Base-by-base conservation (phyloP, 2,797 vertebrate genomes). In the Leucoraja ocellata region DNA sequence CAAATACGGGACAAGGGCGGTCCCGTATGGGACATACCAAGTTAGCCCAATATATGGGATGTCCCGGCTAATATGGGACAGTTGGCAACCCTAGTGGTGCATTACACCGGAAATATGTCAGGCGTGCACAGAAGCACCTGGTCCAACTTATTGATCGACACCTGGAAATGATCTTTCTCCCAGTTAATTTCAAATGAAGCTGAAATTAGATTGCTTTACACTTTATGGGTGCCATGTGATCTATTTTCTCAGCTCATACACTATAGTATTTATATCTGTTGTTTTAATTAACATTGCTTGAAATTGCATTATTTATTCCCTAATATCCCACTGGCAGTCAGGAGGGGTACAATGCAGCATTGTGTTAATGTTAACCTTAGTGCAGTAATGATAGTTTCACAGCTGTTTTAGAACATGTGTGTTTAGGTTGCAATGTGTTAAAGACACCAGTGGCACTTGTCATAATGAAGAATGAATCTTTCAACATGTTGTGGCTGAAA, bases 341-440 rank as follows among this genome's bases (percentile, higher is more conserved):
- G 88, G 88, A 74, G 68, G 5, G 88, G 21, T 9, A 46, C 9
- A 91, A 46, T 36, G 63, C 68, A 91, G 6, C 25, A 36, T 91
- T 91, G 68, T 46, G 25, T 73, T 73, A 91, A 73, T 73, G 36
- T 74, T 91, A 88, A 91, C 68, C 84, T 88, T 68, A 88, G 61
- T 10, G 36, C 5, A 28, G 28, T 88, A 88, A 65, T 36, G 84
- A 88, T 68, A 63, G 61, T 65, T 88, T 88, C 61, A 65, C 84
- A 88, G 84, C 84, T 73, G 90, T 92, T 92, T 54, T 54, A 92
- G 90, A 74, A 71, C 90, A 92, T 73, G 68, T 73, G 68, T 92
- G 71, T 93, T 94, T 94, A 93, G 93, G 93, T 80, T 93, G 9
- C 23, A n/a, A 18, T 23, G 77, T 80, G 93, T 93, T 93, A 94